Base-by-base conservation (phyloP, 2,113 vertebrate genomes). In the Pteruthius melanotis region DNA sequence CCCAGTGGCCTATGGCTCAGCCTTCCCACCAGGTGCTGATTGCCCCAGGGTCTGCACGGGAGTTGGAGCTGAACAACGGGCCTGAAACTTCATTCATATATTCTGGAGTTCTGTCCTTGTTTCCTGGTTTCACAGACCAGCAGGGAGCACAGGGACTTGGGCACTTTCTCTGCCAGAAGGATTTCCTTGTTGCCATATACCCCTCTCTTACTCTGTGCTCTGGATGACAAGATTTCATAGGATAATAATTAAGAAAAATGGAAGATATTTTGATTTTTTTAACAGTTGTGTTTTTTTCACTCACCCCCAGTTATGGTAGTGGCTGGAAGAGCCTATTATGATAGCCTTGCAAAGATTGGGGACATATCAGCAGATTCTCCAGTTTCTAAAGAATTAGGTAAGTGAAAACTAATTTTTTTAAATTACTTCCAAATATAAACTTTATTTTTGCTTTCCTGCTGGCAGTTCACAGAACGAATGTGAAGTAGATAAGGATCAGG, bases 301-400 rank as follows among this genome's bases (percentile, higher is more conserved):
- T 26, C 39, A 31, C 4, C 65, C 60, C 28, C 97, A 99, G 99
- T 98, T 21, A 99, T 99, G 99, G 98, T 98, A 52, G 78, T 98
- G 30, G 99, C 99, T 53, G 99, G 99, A 97, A 99, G 97, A 98
- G 96, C 98, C 10, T 99, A 99, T 97, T 99, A 99, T 39, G 99
- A 99, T 40, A 99, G 98, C 12, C 98, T 99, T 74, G 98, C 99
- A 79, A 99, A 99, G 97, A 98, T 99, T 1, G 99, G 99, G 42
- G 99, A 99, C 89, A 98, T 98, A 84, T 98, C 99, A 23, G 97
- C 98, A 0, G 97, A 98, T 74, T 99, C 99, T n/a, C 99, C 98
- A 1, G 99, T 99, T 88, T 99, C 99, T 61, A 99, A 98, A 93
- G 99, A 99, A 89, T 95, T 99, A 21, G 99, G 99, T 99, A 97